Evolutionary conservation across 2,113 vertebrate genomes (phyloP).

Genomic region (Microtus ochrogaster): DNA sequence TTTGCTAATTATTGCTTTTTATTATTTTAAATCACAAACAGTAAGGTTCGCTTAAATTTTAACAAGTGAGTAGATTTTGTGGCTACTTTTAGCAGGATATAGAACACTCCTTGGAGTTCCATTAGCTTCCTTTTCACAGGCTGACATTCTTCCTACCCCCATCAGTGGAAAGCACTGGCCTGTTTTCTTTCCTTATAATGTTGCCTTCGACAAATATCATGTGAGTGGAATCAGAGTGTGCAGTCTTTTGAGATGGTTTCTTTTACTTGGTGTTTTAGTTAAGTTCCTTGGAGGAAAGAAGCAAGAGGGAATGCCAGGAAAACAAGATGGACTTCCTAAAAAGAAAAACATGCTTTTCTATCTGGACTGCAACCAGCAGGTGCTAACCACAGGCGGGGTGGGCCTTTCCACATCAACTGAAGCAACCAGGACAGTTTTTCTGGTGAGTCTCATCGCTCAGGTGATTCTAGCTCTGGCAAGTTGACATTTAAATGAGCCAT

Average conservation of each 20-base stretch:
- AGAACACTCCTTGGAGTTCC: neutral
- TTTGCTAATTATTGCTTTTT: slow-evolving; percentile 35
- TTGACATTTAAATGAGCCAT: neutral
- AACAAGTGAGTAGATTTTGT: neutral
- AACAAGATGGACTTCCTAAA: neutral
- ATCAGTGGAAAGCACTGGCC: neutral
- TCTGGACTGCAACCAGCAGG: neutral
- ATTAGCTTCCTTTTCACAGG: neutral
- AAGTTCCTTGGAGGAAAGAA: neutral
- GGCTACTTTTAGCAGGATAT: neutral
- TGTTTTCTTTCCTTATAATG: slow-evolving; percentile 28
- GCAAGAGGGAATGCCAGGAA: neutral
- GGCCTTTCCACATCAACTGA: neutral
- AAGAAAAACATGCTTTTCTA: neutral
- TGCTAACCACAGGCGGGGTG: neutral
- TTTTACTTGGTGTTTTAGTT: neutral
- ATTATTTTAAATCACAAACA: slow-evolving; percentile 40
- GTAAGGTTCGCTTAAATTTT: slow-evolving; percentile 42
- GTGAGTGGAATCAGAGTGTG: slow-evolving; percentile 2
- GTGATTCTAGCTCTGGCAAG: neutral
- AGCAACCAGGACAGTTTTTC: neutral
- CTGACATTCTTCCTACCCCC: neutral
- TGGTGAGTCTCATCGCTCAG: too few species aligned
- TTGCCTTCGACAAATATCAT: neutral
- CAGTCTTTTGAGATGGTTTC: slow-evolving; percentile 1